Conservation (phyloP, 2,888 invertebrate species). For the Proisotoma minuta region DNA sequence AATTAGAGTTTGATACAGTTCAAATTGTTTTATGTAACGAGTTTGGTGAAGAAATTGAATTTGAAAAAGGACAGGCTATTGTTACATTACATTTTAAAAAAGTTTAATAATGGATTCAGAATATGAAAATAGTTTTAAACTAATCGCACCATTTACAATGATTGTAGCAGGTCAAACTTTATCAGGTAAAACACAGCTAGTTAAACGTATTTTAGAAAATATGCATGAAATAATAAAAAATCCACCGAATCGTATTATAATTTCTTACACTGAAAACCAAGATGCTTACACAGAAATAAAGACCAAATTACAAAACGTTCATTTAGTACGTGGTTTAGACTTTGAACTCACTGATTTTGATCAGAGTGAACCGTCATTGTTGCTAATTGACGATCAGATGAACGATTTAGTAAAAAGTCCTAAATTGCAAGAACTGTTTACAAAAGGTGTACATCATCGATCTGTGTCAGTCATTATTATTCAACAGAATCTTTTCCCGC, state of each 20-base stretch:
- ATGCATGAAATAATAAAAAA: not conserved
- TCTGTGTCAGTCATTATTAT: conserved; percentile 12
- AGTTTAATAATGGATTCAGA: not conserved
- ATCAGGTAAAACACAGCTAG: conserved; percentile 15
- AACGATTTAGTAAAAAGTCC: not conserved
- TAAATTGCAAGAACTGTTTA: not conserved
- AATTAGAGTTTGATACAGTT: not conserved
- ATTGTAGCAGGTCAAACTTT: conserved; percentile 2
- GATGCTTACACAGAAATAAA: not conserved
- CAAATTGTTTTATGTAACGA: conserved; percentile 4
- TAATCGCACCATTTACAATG: not conserved
- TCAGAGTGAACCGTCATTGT: not conserved
- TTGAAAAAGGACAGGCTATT: conserved; percentile 5
- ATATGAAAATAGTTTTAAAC: not conserved
- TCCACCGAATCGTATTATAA: conserved; percentile 2
- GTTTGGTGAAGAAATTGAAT: not conserved
- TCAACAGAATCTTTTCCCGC: conserved; percentile 13
- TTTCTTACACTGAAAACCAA: conserved; percentile 10
- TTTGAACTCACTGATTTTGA: conserved; percentile 1
- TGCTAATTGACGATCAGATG: conserved; percentile 12
- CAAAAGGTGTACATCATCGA: conserved; percentile 12
- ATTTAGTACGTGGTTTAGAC: conserved; percentile 6
- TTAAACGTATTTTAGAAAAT: not conserved
- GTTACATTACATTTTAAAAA: conserved; percentile 10
- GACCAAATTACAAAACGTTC: not conserved